These are phyloP conservation scores for Fragum sueziense DNA, from an alignment of 2,888 invertebrate genomes.

Conservation along the genomic window DNA sequence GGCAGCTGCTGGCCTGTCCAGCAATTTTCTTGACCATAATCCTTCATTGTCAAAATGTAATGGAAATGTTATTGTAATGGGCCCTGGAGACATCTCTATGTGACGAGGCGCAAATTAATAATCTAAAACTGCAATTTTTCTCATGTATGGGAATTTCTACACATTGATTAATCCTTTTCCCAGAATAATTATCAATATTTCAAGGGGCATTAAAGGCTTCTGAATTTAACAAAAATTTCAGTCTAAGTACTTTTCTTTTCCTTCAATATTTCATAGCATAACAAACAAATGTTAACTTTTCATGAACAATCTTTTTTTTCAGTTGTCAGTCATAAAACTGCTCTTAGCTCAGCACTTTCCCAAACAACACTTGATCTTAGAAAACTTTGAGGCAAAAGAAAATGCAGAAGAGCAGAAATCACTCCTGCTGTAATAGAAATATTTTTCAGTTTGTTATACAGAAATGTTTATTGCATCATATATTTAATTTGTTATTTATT, in stretches of 20 bases:
- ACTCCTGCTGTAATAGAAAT: neutral
- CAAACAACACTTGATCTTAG: too few species aligned
- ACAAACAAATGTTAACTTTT: too few species aligned
- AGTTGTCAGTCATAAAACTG: too few species aligned
- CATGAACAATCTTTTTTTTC: too few species aligned
- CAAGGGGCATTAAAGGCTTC: neutral
- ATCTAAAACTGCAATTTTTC: conserved; percentile 42
- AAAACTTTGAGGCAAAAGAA: conserved; percentile 6
- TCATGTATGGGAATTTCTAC: conserved; percentile 41
- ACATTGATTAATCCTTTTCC: conserved; percentile 31
- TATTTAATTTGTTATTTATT: neutral
- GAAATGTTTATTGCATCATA: neutral
- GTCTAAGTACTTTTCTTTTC: too few species aligned
- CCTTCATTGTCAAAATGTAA: conserved; percentile 50
- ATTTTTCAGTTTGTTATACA: neutral
- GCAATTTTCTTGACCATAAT: conserved; percentile 34
- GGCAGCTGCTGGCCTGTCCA: conserved; percentile 27
- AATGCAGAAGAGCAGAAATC: neutral
- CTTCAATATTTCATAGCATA: too few species aligned
- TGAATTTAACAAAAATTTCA: too few species aligned
- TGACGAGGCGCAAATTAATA: conserved; percentile 47
- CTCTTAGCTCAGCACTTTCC: too few species aligned
- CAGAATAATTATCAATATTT: neutral
- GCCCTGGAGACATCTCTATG: conserved; percentile 24
- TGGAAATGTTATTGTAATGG: conserved; percentile 55